These are phyloP conservation scores for Tichodroma muraria DNA, from an alignment of 2,113 vertebrate genomes.

Conservation along the genomic window DNA sequence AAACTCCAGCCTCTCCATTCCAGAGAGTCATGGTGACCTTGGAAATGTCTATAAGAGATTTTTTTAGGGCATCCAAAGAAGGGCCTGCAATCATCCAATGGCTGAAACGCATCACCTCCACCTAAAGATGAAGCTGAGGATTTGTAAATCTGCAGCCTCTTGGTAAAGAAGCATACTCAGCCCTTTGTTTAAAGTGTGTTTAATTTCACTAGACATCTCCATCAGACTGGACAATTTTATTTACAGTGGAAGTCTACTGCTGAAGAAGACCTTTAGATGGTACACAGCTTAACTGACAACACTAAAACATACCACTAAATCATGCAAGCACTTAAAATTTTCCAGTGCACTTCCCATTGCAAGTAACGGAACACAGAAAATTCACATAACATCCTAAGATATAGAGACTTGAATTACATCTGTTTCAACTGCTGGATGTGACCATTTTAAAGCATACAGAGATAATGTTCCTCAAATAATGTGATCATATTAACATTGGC, in stretches of 20 bases:
- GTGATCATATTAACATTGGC: fast-evolving
- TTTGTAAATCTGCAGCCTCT: neutral
- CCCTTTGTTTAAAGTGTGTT: neutral
- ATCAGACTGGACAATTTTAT: neutral
- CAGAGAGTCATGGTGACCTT: neutral
- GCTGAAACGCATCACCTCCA: neutral
- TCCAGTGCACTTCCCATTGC: neutral
- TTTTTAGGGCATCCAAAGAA: neutral
- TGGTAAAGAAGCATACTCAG: neutral
- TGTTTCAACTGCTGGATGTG: neutral
- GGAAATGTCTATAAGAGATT: neutral
- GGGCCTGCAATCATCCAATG: neutral
- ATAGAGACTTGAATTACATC: neutral
- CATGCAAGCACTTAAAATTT: neutral
- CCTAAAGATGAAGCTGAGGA: neutral
- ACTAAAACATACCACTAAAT: neutral
- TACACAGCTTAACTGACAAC: neutral
- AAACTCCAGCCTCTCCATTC: neutral
- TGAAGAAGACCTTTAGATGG: constrained; percentile 2
- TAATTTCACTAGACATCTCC: neutral
- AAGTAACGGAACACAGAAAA: neutral
- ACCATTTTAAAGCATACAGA: neutral
- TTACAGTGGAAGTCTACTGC: neutral
- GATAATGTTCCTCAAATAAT: neutral
- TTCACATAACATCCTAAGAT: neutral